A percentile compares a stretch with the other conserved stretches of the same genome.
These are phyloP conservation scores for Nyctereutes procyonoides DNA, from an alignment of 2,113 vertebrate species.

Conservation along the genomic window DNA sequence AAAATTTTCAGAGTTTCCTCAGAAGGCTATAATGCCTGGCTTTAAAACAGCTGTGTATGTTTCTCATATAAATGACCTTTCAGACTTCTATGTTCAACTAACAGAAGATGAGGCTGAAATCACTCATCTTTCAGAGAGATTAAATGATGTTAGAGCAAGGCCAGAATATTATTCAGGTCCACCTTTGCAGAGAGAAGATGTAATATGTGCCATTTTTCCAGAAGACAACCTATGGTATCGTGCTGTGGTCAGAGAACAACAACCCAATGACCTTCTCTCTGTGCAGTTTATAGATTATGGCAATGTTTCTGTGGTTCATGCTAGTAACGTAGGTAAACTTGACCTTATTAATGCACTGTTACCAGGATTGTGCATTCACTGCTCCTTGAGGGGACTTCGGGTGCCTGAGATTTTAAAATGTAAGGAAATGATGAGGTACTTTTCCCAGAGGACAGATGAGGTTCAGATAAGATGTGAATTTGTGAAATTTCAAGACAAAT, in stretches of 20 bases:
- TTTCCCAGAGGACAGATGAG: conserved; percentile 86
- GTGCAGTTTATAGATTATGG: conserved; percentile 96
- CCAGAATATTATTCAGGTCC: conserved; percentile 64
- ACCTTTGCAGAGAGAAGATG: conserved; percentile 86
- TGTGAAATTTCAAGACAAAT: conserved; percentile 87
- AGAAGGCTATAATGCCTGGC: conserved; percentile 85
- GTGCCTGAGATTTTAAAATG: conserved; percentile 41
- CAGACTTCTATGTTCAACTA: conserved; percentile 94
- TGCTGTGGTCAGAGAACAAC: conserved; percentile 88
- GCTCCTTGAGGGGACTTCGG: conserved; percentile 86
- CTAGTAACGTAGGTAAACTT: conserved; percentile 85
- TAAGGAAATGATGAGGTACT: conserved; percentile 81
- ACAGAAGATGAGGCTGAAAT: conserved; percentile 89
- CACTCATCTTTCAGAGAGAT: conserved; percentile 87
- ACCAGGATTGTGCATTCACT: conserved; percentile 90
- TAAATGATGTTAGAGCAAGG: conserved; percentile 85
- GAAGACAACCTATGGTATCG: conserved; percentile 93
- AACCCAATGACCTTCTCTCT: conserved; percentile 67
- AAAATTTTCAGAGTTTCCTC: conserved; percentile 85
- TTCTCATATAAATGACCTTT: conserved; percentile 89
- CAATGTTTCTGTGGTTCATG: conserved; percentile 87
- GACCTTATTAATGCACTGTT: conserved; percentile 77
- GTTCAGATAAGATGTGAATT: conserved; percentile 90
- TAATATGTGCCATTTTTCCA: conserved; percentile 91
- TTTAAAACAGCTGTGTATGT: conserved; percentile 89